Base-by-base conservation (phyloP, 2,888 invertebrate species). In the Escarpia spicata region DNA sequence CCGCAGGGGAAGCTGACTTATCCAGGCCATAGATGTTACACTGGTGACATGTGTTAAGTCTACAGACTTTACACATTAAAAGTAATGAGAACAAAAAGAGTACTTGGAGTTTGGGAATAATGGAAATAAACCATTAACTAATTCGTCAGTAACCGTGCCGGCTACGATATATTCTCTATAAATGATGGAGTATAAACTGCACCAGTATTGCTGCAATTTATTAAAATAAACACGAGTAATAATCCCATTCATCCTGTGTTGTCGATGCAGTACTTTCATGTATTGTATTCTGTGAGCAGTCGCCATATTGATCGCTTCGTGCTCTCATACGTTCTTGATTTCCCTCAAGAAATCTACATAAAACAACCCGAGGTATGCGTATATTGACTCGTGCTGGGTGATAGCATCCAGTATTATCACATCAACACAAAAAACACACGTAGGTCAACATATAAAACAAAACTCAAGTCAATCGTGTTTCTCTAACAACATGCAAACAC, bases 311-410 rank as follows among this genome's bases (percentile, higher is more conserved):
- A 75, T 75, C 26, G 75, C 75, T 75, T 75, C 75, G 26, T 75
- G 75, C 75, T 75, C 75, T n/a, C 6, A 75, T 75, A 75, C 19
- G 6, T 75, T 75, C 75, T 75, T 75, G 75, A 75, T 75, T 75
- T 75, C 75, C 75, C 75, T 19, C 75, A 75, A 75, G 75, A 75
- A 75, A 75, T 75, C 75, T 75, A 75, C 75, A 75, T 75, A 75
- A 75, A 75, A 75, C n/a, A 26, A 75, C 75, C 75, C 75, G 75
- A 75, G 19, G 75, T 75, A 6, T 75, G 75, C 75, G n/a, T 75
- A 75, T n/a, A 75, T 75, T 6, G 26, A n/a, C 26, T n/a, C 75
- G 52, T 9, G n/a, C 75, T 75, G 19, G 75, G 6, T 75, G 3
- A 26, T 26, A n/a, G 26, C 1, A 15, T 75, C 19, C 75, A 26